Evolutionary conservation across 2,888 invertebrate genomes (phyloP), one percentile per base, ranked within the genome.

Genomic region (Stenodema calcarata): DNA sequence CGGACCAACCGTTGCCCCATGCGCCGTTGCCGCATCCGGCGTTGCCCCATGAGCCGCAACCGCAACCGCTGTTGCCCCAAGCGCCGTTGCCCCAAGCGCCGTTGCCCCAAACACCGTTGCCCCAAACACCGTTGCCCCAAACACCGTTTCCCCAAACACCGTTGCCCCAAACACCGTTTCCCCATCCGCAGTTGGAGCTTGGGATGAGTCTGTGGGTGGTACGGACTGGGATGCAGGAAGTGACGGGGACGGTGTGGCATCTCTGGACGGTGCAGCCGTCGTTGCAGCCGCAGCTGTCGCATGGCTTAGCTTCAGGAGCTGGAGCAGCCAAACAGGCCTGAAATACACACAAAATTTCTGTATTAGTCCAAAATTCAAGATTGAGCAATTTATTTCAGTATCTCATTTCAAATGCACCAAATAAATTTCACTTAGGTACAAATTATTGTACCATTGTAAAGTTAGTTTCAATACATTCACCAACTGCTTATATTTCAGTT

Each of bases 301-400:
- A 78, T 18, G 78, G 23, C 47, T 78, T 23, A 11, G 80, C 27
- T 54, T 81, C 80, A 23, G 80, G 80, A 54, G 80, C 54, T 16
- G 80, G 80, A 54, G 80, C 50, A 54, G 54, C 80, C n/a, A 35
- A 54, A 14, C 41, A 30, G 47, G 80, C 62, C 80, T 81, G 30
- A 54, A 81, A 81, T 14, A 70, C 7, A 30, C 30, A 73, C 14
- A 16, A 35, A 30, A 78, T 35, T 4, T 35, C 35, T 4, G 2
- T 7, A 35, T 35, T 35, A 35, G 35, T 35, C n/a, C n/a, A n/a
- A n/a, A n/a, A n/a, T n/a, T n/a, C n/a, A n/a, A n/a, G n/a, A n/a
- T n/a, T n/a, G n/a, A n/a, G n/a, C n/a, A n/a, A n/a, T n/a, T n/a
- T n/a, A n/a, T n/a, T n/a, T n/a, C n/a, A n/a, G n/a, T n/a, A n/a